Evolutionary conservation across 2,797 vertebrate species (phyloP).

Genomic region (Megaceryle alcyon): DNA sequence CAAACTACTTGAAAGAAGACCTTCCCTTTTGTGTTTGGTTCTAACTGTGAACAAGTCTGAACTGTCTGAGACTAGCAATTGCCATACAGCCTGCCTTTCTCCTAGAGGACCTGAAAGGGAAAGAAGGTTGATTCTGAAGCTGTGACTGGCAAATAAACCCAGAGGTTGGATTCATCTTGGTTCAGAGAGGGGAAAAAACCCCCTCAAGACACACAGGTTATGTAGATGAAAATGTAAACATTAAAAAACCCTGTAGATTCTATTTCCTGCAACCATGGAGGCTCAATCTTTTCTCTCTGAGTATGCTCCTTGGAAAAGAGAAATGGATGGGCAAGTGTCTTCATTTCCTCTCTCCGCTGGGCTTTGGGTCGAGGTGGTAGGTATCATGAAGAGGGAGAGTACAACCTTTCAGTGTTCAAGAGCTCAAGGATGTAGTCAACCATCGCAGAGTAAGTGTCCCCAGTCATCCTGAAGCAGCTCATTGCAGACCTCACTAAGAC

Average conservation of each 20-base stretch:
- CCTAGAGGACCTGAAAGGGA: background rate
- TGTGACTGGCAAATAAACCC: background rate
- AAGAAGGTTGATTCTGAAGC: background rate
- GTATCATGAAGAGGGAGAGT: background rate
- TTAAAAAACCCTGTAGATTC: background rate
- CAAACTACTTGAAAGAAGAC: background rate
- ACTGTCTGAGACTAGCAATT: background rate
- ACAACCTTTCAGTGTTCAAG: background rate
- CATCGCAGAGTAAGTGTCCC: background rate
- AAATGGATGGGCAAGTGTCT: background rate
- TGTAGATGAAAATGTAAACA: background rate
- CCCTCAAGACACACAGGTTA: background rate
- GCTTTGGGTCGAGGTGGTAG: background rate
- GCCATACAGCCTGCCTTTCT: background rate
- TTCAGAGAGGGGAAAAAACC: background rate
- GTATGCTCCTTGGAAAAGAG: background rate
- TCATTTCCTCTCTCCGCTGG: background rate
- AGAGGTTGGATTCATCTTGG: background rate
- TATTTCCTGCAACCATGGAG: background rate
- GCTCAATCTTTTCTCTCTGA: background rate
- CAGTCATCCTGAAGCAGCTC: background rate
- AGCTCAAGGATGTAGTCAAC: background rate
- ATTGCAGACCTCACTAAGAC: background rate
- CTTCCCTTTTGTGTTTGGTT: background rate
- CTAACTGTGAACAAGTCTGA: background rate